phyloP scores from a whole-genome alignment of 2,797 vertebrate species.

The Epinephelus awoara region DNA sequence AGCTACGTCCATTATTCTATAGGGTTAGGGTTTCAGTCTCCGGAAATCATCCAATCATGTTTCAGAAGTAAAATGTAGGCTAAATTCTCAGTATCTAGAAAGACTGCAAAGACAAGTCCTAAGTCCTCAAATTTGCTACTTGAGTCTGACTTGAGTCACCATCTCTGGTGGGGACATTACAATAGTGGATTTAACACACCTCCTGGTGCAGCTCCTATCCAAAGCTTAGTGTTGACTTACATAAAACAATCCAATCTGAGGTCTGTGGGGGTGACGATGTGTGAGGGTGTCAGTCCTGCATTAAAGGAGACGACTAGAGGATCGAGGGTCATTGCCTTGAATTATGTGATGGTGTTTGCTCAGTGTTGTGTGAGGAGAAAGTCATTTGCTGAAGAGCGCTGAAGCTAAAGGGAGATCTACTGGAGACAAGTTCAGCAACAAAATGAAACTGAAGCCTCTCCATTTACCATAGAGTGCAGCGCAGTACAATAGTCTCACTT shows the following conservation, averaged over 20 bases:
- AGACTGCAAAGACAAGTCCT: too few species aligned
- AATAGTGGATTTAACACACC: slow-evolving; percentile 34
- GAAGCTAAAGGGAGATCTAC: slow-evolving; percentile 1
- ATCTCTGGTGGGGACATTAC: slow-evolving; percentile 19
- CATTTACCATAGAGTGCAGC: background rate
- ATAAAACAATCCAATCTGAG: slow-evolving; percentile 37
- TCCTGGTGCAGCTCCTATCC: slow-evolving; percentile 22
- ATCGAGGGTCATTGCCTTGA: slow-evolving; percentile 21
- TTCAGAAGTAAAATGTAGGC: too few species aligned
- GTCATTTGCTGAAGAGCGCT: slow-evolving; percentile 9
- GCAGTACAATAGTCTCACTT: background rate
- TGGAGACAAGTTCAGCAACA: background rate
- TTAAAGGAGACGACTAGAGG: slow-evolving; percentile 29
- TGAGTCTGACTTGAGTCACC: too few species aligned
- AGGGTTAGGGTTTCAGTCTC: too few species aligned
- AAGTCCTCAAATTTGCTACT: too few species aligned
- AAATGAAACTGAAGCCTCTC: background rate
- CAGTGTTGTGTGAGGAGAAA: slow-evolving; percentile 1
- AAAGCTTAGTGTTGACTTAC: slow-evolving; percentile 29
- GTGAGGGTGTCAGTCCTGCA: slow-evolving; percentile 54
- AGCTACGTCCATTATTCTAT: too few species aligned
- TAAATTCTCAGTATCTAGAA: too few species aligned
- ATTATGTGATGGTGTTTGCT: slow-evolving; percentile 16
- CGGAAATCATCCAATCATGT: too few species aligned
- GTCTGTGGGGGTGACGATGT: slow-evolving; percentile 42